A percentile compares a stretch with the other conserved stretches of the same genome.
These are phyloP conservation scores for Hyperoplus immaculatus DNA, from an alignment of 2,797 vertebrate genomes.

Conservation along the genomic window DNA sequence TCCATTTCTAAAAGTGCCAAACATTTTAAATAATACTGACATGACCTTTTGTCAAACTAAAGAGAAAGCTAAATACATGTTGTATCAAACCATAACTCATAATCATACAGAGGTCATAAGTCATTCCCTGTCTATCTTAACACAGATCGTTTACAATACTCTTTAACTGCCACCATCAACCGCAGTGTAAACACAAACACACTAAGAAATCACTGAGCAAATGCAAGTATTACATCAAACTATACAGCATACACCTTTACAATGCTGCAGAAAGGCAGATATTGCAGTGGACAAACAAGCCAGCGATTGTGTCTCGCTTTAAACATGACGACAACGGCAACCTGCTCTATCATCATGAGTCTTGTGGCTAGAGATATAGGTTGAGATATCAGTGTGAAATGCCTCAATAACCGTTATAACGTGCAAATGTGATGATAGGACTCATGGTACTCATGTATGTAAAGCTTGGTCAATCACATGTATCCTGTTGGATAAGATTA, in stretches of 20 bases:
- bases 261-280: slow-evolving; percentile 7
- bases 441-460: background rate
- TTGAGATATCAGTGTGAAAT: background rate
- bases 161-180: slow-evolving; percentile 70
- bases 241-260: slow-evolving; percentile 33
- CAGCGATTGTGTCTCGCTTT: background rate
- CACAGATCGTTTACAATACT: slow-evolving; percentile 55
- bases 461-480: background rate
- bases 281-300: background rate
- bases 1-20: slow-evolving; percentile 10
- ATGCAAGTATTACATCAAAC: slow-evolving; percentile 61
- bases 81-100: slow-evolving; percentile 65
- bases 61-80: slow-evolving; percentile 66
- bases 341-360: background rate
- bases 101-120: slow-evolving; percentile 55
- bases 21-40: slow-evolving; percentile 40
- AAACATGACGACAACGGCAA: background rate
- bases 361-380: background rate
- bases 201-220: slow-evolving; percentile 61
- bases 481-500: background rate
- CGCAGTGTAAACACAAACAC: slow-evolving; percentile 44
- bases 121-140: slow-evolving; percentile 51
- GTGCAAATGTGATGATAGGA: background rate
- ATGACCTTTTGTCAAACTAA: slow-evolving; percentile 68
- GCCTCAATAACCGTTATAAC: background rate